Percentiles rank a stretch among this genome's conserved stretches.
These are phyloP conservation scores for Phylloscopus whistleri DNA, from an alignment of 2,113 vertebrate species.

Conservation along the genomic window DNA sequence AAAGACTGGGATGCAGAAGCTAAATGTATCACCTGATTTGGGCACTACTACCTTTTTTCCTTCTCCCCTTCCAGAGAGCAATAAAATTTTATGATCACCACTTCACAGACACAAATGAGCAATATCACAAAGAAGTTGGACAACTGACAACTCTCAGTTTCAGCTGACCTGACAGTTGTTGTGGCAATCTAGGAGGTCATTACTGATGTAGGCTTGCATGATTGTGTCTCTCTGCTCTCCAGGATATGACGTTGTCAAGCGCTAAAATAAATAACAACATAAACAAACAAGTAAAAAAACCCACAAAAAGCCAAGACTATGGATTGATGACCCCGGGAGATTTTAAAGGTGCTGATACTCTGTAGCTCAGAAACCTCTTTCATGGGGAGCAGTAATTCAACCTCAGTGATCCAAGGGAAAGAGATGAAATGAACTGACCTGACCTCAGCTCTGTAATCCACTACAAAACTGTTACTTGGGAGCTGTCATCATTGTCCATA, in stretches of 20 bases:
- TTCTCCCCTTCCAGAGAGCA: not conserved
- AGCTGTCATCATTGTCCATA: not conserved
- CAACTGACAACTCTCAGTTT: not conserved
- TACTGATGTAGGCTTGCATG: slow-evolving; percentile 90
- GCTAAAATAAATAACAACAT: slow-evolving; percentile 70
- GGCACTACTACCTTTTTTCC: not conserved
- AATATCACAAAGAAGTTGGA: not conserved
- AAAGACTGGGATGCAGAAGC: not conserved
- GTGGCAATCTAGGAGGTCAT: slow-evolving; percentile 86
- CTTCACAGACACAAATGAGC: not conserved
- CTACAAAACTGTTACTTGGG: not conserved
- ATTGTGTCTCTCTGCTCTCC: slow-evolving; percentile 94
- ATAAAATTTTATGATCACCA: not conserved
- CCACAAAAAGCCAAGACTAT: not conserved
- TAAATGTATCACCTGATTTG: not conserved
- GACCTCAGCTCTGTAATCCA: not conserved
- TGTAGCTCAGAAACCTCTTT: not conserved
- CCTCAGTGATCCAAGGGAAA: not conserved
- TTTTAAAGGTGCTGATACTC: not conserved
- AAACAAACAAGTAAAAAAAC: not conserved
- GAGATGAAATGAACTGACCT: not conserved
- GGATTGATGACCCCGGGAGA: not conserved
- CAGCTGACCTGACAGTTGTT: slow-evolving; percentile 72
- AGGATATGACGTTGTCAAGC: slow-evolving; percentile 88
- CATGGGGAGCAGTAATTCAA: not conserved